These are phyloP conservation scores for Limnodromus scolopaceus DNA, from an alignment of 2,797 vertebrate genomes.

Conservation along the genomic window DNA sequence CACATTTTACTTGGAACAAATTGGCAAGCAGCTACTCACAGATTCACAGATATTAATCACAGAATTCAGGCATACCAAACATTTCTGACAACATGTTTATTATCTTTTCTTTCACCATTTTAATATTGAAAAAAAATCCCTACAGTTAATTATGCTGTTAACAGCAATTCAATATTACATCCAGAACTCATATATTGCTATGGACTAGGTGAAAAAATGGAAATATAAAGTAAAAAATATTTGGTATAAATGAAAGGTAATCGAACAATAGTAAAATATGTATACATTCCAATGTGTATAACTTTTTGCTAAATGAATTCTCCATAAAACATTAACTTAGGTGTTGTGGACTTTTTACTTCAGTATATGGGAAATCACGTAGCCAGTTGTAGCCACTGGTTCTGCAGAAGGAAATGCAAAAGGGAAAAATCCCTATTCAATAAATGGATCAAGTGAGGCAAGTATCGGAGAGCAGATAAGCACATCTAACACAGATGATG, in stretches of 20 bases:
- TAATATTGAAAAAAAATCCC: not conserved
- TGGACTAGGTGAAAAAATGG: not conserved
- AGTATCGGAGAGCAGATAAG: not conserved
- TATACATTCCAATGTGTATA: not conserved
- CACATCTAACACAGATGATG: not conserved
- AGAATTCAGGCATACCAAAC: not conserved
- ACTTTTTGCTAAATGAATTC: not conserved
- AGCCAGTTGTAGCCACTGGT: not conserved
- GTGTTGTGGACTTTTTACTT: not conserved
- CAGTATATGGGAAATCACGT: not conserved
- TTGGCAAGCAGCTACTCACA: not conserved
- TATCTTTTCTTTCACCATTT: not conserved
- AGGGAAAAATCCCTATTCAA: not conserved
- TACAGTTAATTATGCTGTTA: not conserved
- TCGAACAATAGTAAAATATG: not conserved
- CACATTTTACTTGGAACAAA: constrained; percentile 24
- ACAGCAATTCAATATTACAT: not conserved
- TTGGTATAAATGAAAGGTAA: not conserved
- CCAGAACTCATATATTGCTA: not conserved
- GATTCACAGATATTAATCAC: constrained; percentile 41
- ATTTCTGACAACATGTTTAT: constrained; percentile 42
- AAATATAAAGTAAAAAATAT: not conserved
- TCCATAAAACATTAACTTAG: not conserved
- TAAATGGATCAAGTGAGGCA: not conserved
- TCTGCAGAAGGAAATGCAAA: not conserved